Conservation (phyloP, 2,797 vertebrate species). For the Thalassophryne amazonica region DNA sequence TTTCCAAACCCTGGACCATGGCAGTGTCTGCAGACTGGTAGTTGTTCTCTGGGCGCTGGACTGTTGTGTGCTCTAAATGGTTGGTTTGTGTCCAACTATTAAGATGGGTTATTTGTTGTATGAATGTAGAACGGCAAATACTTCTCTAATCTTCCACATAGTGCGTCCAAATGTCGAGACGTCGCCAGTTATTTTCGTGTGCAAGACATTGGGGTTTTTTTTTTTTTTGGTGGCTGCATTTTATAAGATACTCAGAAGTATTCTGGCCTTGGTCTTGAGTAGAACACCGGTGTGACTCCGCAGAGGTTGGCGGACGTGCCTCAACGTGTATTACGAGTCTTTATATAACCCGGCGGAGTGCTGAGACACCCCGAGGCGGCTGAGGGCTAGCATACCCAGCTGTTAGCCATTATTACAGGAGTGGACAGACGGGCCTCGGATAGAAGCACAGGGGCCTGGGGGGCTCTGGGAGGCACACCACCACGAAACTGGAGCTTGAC, state of each 20-base stretch:
- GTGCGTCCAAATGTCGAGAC: no score
- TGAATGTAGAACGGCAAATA: no score
- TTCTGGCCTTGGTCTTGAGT: constrained; percentile 20
- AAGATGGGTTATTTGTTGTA: no score
- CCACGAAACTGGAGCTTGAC: constrained; percentile 58
- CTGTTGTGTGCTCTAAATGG: no score
- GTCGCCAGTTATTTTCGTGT: no score
- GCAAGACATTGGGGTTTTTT: no score
- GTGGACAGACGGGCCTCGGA: constrained; percentile 55
- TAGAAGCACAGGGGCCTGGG: constrained; percentile 55
- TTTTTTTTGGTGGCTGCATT: no score
- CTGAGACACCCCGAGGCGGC: constrained; percentile 32
- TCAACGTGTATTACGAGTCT: constrained; percentile 52
- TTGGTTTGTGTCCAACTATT: no score
- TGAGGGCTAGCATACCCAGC: constrained; percentile 64
- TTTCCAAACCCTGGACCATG: no score
- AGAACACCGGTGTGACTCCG: constrained; percentile 42
- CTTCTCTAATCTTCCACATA: no score
- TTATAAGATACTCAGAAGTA: constrained; percentile 8
- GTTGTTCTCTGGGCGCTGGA: no score
- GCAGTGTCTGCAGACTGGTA: no score
- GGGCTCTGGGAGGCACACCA: constrained; percentile 46
- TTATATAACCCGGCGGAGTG: constrained; percentile 61
- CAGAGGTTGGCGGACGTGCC: constrained; percentile 39
- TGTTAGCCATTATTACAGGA: constrained; percentile 74